These are phyloP conservation scores for Aleiodes testaceus DNA, from an alignment of 2,888 invertebrate species.

Conservation along the genomic window DNA sequence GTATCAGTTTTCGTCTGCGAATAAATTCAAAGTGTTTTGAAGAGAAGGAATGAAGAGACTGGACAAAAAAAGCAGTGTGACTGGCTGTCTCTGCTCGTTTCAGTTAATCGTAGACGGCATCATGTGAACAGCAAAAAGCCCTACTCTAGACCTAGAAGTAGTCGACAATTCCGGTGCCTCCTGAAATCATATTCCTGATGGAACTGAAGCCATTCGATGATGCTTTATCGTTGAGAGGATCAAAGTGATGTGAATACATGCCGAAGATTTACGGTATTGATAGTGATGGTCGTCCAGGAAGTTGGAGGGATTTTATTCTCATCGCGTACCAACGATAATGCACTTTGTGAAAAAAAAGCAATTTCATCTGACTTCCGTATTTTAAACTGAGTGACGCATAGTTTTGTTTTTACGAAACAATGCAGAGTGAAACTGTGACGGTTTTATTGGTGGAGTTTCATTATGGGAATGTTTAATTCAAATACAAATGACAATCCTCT, in stretches of 20 bases:
- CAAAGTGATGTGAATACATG: slow-evolving; percentile 9
- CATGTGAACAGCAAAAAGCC: slow-evolving; percentile 18
- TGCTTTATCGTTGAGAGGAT: slow-evolving; percentile 8
- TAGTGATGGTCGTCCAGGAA: slow-evolving; percentile 9
- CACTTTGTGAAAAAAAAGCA: background rate
- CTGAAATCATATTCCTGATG: slow-evolving; percentile 14
- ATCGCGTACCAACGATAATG: slow-evolving; percentile 19
- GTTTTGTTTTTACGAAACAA: background rate
- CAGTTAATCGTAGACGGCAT: slow-evolving; percentile 33
- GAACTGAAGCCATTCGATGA: slow-evolving; percentile 5
- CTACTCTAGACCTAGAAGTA: slow-evolving; percentile 9
- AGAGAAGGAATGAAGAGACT: too few species aligned
- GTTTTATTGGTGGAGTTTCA: background rate
- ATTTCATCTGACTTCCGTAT: too few species aligned
- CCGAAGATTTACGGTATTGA: slow-evolving; percentile 12
- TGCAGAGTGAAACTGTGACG: background rate
- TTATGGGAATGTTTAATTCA: background rate
- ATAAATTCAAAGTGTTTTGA: too few species aligned
- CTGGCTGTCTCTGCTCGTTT: slow-evolving; percentile 3
- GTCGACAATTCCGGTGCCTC: background rate
- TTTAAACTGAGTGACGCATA: too few species aligned
- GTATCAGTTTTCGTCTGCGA: background rate
- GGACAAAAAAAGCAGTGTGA: too few species aligned
- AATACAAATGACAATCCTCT: background rate
- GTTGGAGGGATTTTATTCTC: slow-evolving; percentile 11